Conservation (phyloP, 64 coral and sea anemone genomes). For the Montipora efflorescens region DNA sequence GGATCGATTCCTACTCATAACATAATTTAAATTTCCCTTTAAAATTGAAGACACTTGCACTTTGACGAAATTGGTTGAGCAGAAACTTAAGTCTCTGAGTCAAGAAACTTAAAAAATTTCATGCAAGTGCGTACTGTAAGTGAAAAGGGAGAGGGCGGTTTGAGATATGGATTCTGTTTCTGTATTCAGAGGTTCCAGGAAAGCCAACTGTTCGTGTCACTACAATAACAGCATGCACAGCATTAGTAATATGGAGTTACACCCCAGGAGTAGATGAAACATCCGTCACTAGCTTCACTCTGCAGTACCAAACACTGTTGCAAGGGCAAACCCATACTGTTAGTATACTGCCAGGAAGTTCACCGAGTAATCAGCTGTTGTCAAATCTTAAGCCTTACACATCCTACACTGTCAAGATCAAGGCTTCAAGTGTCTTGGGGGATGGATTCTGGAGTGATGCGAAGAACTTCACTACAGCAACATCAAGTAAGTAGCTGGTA, state of each 20-base stretch:
- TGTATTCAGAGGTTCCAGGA: background rate
- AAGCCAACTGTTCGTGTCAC: background rate
- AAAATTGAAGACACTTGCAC: no score
- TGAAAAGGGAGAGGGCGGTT: no score
- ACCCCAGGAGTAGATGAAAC: background rate
- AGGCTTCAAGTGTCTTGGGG: slow-evolving; percentile 7
- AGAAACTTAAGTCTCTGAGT: no score
- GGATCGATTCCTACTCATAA: no score
- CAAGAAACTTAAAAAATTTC: no score
- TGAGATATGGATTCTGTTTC: background rate
- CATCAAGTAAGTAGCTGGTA: background rate
- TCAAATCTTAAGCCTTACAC: slow-evolving; percentile 9
- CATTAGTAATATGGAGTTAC: background rate
- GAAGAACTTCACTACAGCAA: background rate
- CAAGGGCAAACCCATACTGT: background rate
- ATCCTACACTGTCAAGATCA: background rate
- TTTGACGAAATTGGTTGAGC: no score
- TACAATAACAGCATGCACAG: background rate
- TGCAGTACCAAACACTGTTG: background rate
- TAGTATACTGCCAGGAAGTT: background rate
- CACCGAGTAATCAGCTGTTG: background rate
- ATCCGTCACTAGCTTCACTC: background rate
- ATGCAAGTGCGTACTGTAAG: no score
- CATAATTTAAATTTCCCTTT: no score
- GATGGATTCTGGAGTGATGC: background rate